These are phyloP conservation scores for Rafetus swinhoei DNA, from an alignment of 2,113 vertebrate genomes.

Conservation along the genomic window DNA sequence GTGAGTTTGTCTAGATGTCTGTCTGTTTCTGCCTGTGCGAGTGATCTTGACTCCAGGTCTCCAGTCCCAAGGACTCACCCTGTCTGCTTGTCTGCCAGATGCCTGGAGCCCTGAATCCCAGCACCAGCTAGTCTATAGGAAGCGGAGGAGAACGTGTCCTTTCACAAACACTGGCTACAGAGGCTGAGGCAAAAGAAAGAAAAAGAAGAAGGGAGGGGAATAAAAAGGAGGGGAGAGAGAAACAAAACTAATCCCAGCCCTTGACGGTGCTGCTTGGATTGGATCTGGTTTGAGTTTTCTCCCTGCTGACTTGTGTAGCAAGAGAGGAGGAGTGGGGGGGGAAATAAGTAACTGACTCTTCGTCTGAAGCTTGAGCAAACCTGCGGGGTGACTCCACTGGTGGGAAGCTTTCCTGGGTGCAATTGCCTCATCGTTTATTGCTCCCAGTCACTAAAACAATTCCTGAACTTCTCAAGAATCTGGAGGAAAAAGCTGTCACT, in stretches of 20 bases:
- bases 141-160: conserved; percentile 22
- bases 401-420: conserved; percentile 67
- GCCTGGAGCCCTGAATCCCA: not conserved
- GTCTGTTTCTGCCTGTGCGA: not conserved
- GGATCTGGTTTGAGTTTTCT: conserved; percentile 69
- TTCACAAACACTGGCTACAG: conserved; percentile 35
- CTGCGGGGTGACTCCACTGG: conserved; percentile 51
- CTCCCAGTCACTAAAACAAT: conserved; percentile 56
- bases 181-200: conserved; percentile 39
- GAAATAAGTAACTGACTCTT: conserved; percentile 31
- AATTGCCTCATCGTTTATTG: conserved; percentile 44
- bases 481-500: conserved; percentile 43
- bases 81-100: not conserved
- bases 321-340: conserved; percentile 59
- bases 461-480: conserved; percentile 56
- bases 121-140: not conserved
- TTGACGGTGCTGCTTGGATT: conserved; percentile 68
- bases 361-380: conserved; percentile 40
- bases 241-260: conserved; percentile 64
- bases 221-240: conserved; percentile 60
- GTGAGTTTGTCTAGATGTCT: not conserved
- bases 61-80: not conserved
- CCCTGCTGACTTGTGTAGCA: conserved; percentile 56
- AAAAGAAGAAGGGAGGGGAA: conserved; percentile 55
- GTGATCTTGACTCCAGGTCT: not conserved